Conservation (phyloP, 35 echinoderm and acorn worm genomes). For the Acanthaster planci region DNA sequence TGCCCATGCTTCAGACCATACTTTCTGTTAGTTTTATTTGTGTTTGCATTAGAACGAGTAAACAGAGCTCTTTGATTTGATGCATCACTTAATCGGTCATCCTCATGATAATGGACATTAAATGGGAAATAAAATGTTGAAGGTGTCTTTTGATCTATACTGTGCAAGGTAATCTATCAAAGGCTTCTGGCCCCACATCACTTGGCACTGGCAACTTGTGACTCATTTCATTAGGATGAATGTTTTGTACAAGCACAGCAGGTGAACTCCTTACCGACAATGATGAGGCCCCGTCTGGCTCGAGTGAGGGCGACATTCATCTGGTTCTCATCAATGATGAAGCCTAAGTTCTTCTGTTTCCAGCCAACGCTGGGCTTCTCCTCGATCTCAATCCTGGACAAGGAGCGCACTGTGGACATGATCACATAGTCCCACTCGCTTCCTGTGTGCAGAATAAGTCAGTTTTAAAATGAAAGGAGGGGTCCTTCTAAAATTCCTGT, state of each 20-base stretch:
- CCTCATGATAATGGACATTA: too few relatives aligned
- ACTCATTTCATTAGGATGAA: not conserved
- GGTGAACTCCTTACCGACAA: conserved; percentile 78
- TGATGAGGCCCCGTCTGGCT: conserved; percentile 77
- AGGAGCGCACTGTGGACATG: conserved; percentile 83
- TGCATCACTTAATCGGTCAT: too few relatives aligned
- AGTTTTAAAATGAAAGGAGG: too few relatives aligned
- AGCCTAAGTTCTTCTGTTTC: conserved; percentile 82
- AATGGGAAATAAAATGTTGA: too few relatives aligned
- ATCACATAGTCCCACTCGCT: conserved; percentile 98
- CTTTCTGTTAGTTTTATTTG: too few relatives aligned
- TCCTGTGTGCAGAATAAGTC: conserved; percentile 38
- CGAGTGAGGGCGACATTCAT: conserved; percentile 94
- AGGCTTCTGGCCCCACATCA: not conserved
- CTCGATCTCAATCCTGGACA: conserved; percentile 83
- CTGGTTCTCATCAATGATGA: conserved; percentile 96
- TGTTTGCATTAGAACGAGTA: too few relatives aligned
- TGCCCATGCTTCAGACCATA: too few relatives aligned
- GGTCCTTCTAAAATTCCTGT: too few relatives aligned
- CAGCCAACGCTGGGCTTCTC: conserved; percentile 79
- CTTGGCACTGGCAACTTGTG: not conserved
- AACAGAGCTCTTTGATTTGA: too few relatives aligned
- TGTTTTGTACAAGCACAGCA: not conserved
- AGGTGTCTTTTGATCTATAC: not conserved
- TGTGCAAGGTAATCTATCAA: not conserved